Conservation (phyloP, 2,113 vertebrate species). For the Paraplagusia blochii region DNA sequence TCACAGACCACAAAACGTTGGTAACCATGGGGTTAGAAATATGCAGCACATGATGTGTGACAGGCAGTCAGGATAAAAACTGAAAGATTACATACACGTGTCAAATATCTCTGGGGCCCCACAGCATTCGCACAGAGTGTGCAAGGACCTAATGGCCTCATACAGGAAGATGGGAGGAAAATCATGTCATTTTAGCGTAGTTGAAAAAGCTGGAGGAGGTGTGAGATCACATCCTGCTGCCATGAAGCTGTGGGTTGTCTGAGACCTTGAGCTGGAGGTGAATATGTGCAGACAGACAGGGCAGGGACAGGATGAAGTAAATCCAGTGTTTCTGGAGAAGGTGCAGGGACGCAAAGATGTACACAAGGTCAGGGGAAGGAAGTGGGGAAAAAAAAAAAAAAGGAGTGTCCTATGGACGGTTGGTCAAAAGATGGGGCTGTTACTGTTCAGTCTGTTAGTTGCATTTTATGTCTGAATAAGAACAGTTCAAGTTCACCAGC, state of each 20-base stretch:
- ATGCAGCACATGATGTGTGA: too few species aligned
- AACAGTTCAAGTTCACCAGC: too few species aligned
- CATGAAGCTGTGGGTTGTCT: conserved; percentile 33
- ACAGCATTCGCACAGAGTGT: conserved; percentile 35
- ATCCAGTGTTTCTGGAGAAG: not conserved
- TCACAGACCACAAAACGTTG: too few species aligned
- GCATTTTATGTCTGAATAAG: too few species aligned
- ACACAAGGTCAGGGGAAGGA: not conserved
- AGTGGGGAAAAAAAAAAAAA: too few species aligned
- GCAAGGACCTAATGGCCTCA: conserved; percentile 1
- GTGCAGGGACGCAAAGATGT: conserved; percentile 1
- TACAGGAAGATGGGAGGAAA: conserved; percentile 4
- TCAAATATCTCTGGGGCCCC: conserved; percentile 53
- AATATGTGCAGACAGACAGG: not conserved
- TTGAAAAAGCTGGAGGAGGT: conserved; percentile 46
- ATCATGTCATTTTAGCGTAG: conserved; percentile 28
- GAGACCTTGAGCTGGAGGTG: conserved; percentile 10
- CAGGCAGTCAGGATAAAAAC: conserved; percentile 13
- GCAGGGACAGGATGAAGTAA: not conserved
- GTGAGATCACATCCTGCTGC: conserved; percentile 61
- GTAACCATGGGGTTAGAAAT: too few species aligned
- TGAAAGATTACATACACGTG: conserved; percentile 41
- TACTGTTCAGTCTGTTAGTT: too few species aligned
- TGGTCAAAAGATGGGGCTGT: too few species aligned
- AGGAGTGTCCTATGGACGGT: too few species aligned